Percentiles rank a stretch among this genome's conserved stretches.
Conservation (phyloP, 2,797 vertebrate species). For the Saxicola maurus region DNA sequence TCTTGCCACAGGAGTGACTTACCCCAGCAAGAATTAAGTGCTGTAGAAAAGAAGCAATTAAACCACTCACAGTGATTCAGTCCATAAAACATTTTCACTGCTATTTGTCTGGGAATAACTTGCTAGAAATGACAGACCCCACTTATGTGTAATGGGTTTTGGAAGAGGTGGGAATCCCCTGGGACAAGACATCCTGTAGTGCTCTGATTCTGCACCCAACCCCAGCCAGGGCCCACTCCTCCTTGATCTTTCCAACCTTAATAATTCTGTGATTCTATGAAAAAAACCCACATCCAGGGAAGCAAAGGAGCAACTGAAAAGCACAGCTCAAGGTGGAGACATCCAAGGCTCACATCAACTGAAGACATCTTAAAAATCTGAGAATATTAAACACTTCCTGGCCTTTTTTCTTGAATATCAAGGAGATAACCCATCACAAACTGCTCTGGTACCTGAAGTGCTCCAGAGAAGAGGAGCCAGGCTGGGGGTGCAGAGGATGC, state of each 20-base stretch:
- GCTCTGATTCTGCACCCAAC: not conserved
- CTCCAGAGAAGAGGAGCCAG: not conserved
- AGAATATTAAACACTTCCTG: not conserved
- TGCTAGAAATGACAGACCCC: not conserved
- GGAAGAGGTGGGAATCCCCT: not conserved
- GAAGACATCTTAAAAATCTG: not conserved
- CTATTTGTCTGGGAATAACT: not conserved
- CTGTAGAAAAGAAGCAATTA: not conserved
- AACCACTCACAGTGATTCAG: not conserved
- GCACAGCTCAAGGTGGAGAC: not conserved
- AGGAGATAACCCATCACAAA: not conserved
- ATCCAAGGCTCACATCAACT: not conserved
- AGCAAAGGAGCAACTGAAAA: not conserved
- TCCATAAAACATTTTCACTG: not conserved
- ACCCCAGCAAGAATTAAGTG: not conserved
- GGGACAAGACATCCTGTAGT: not conserved
- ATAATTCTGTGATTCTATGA: not conserved
- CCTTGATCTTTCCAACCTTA: not conserved
- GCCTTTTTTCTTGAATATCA: not conserved
- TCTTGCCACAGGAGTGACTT: not conserved
- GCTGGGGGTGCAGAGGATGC: not conserved
- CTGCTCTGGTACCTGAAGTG: rapidly evolving
- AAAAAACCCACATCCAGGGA: not conserved
- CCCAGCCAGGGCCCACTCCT: not conserved
- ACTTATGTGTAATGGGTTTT: not conserved